phyloP scores from a whole-genome alignment of 1,140 invertebrate species.

The Magallana angulata region DNA sequence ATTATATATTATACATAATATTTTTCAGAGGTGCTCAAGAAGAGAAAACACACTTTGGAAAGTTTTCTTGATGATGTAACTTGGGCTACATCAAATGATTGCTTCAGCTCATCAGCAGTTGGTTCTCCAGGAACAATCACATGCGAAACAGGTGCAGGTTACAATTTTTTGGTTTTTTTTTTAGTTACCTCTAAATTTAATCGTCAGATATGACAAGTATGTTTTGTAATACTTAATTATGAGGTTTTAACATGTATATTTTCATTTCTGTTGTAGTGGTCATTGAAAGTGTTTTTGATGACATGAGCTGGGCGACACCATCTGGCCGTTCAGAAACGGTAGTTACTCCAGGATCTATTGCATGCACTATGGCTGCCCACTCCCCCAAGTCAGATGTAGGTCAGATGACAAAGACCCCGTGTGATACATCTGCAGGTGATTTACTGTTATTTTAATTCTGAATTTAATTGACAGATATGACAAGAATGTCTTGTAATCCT shows the following conservation, averaged over 20 bases:
- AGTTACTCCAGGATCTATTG: not conserved
- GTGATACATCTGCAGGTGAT: no score
- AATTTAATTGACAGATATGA: no score
- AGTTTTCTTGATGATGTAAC: not conserved
- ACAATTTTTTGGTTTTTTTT: not conserved
- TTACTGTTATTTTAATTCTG: no score
- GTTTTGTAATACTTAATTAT: not conserved
- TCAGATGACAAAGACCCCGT: no score
- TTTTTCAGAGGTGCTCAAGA: slow-evolving; percentile 4
- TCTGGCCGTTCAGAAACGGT: not conserved
- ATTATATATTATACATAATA: not conserved
- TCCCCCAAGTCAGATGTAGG: not conserved
- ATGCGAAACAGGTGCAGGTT: not conserved
- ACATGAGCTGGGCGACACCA: not conserved
- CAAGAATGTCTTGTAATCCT: no score
- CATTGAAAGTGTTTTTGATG: not conserved
- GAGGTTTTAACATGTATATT: slow-evolving; percentile 8
- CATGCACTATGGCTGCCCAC: not conserved
- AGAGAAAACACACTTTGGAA: not conserved
- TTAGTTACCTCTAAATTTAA: not conserved
- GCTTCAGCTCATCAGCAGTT: not conserved
- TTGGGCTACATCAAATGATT: not conserved
- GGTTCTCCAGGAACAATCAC: not conserved
- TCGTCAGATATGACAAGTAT: not conserved
- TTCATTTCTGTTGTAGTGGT: not conserved